phyloP scores from a whole-genome alignment of 2,888 invertebrate genomes.

The Drosophila greeni region DNA sequence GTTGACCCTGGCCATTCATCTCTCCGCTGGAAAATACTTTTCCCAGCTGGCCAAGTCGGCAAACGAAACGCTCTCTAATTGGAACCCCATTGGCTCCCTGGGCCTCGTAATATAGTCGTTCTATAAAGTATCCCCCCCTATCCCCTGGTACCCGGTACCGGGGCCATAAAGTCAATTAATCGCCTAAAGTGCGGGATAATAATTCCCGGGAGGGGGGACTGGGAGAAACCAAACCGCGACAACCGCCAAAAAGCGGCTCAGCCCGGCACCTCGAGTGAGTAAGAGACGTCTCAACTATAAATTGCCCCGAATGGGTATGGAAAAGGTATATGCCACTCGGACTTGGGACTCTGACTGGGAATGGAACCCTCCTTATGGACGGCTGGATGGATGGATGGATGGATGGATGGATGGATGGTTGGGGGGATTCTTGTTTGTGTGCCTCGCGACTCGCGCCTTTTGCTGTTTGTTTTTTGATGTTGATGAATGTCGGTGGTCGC shows the following conservation, averaged over 20 bases:
- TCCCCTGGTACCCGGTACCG: slow-evolving; percentile 1
- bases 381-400: slow-evolving; percentile 20
- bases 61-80: slow-evolving; percentile 49
- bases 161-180: slow-evolving; percentile 64
- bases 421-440: slow-evolving; percentile 41
- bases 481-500: slow-evolving; percentile 71
- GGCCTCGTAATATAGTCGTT: slow-evolving; percentile 21
- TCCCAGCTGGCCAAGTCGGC: slow-evolving; percentile 35
- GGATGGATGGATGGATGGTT: slow-evolving; percentile 12
- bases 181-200: slow-evolving; percentile 63
- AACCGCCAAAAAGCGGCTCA: slow-evolving; percentile 71
- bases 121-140: slow-evolving; percentile 7
- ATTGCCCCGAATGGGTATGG: slow-evolving; percentile 27
- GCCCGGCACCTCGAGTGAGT: slow-evolving; percentile 50
- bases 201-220: slow-evolving; percentile 57
- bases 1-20: slow-evolving; percentile 15
- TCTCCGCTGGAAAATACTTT: slow-evolving; percentile 24
- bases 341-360: slow-evolving; percentile 22
- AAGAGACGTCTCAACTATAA: slow-evolving; percentile 60
- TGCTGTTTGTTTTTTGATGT: slow-evolving; percentile 70
- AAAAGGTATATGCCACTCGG: slow-evolving; percentile 7
- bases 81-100: slow-evolving; percentile 58
- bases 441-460: slow-evolving; percentile 71
- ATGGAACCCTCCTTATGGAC: slow-evolving; percentile 23
- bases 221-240: slow-evolving; percentile 68